Conservation (phyloP, 2,888 invertebrate species). For the Tethea ocularis region DNA sequence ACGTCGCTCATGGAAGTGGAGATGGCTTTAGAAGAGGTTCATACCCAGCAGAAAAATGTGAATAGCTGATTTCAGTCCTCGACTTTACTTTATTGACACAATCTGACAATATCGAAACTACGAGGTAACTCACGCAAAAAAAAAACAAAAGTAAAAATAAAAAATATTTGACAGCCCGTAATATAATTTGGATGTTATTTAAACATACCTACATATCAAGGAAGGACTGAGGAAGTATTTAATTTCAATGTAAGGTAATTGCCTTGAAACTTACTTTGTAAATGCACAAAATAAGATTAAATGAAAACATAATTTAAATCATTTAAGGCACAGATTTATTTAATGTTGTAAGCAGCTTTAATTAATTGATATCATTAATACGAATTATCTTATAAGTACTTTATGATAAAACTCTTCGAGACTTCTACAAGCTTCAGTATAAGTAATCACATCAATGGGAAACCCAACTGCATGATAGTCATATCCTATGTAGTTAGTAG, state of each 20-base stretch:
- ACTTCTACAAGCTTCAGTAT: background rate
- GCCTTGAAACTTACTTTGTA: conserved; percentile 5
- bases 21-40: too few relatives aligned
- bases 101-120: too few relatives aligned
- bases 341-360: background rate
- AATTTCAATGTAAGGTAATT: background rate
- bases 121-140: too few relatives aligned
- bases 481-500: too few relatives aligned
- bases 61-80: too few relatives aligned
- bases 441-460: too few relatives aligned
- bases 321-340: background rate
- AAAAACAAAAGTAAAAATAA: too few relatives aligned
- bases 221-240: conserved; percentile 17
- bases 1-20: too few relatives aligned
- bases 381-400: background rate
- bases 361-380: background rate
- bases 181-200: too few relatives aligned
- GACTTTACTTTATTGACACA: too few relatives aligned
- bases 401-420: background rate
- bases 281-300: conserved; percentile 1
- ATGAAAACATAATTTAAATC: background rate
- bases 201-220: conserved; percentile 7
- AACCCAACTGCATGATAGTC: too few relatives aligned
- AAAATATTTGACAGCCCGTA: background rate
- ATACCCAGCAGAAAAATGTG: too few relatives aligned